Conservation (phyloP, 2,888 invertebrate species). For the Dicycla oo region DNA sequence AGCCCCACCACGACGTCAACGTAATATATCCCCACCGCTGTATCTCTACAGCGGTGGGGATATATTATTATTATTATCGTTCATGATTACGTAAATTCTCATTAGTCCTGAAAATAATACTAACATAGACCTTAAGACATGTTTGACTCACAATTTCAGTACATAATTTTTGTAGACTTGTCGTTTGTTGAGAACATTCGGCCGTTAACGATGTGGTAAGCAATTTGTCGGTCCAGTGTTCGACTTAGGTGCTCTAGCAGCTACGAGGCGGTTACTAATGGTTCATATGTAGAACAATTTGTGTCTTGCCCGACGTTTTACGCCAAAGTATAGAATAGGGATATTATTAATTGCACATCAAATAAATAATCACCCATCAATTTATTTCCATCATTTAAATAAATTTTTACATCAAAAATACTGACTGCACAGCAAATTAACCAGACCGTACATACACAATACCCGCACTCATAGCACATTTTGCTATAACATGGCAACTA, state of each 20-base stretch:
- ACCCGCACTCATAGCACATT: too few relatives aligned
- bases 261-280: slow-evolving; percentile 32
- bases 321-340: neutral
- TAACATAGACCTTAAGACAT: neutral
- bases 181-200: slow-evolving; percentile 37
- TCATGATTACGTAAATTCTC: neutral
- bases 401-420: too few relatives aligned
- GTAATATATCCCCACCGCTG: too few relatives aligned
- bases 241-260: slow-evolving; percentile 23
- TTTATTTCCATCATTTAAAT: too few relatives aligned
- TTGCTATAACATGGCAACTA: too few relatives aligned
- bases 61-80: too few relatives aligned
- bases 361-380: too few relatives aligned
- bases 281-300: slow-evolving; percentile 19
- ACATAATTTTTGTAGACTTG: slow-evolving; percentile 19
- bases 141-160: slow-evolving; percentile 26
- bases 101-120: slow-evolving; percentile 7
- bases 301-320: slow-evolving; percentile 3
- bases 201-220: slow-evolving; percentile 43
- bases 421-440: too few relatives aligned
- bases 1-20: too few relatives aligned
- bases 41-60: too few relatives aligned
- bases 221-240: slow-evolving; percentile 48
- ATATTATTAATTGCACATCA: neutral
- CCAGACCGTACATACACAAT: too few relatives aligned